Percentiles rank a stretch among this genome's conserved stretches.
Conservation (phyloP, 2,888 invertebrate species). For the Drosophila meridionalis region DNA sequence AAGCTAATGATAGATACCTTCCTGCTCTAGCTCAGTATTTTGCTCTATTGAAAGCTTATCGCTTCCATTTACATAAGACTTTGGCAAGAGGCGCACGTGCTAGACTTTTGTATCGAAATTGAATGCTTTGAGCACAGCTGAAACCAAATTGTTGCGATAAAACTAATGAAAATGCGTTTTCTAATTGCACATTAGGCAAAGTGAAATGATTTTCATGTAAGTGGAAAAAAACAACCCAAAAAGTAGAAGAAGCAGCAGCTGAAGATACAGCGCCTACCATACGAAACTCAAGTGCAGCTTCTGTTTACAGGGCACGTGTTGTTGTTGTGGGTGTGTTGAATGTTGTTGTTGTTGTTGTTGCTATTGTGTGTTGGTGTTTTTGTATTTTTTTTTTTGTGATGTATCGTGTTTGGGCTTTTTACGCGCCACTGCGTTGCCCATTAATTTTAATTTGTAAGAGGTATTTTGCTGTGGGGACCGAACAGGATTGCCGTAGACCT, state of each 20-base stretch:
- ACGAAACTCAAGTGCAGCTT: slow-evolving; percentile 80
- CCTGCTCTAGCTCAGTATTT: slow-evolving; percentile 4
- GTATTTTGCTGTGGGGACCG: slow-evolving; percentile 30
- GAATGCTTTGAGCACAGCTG: slow-evolving; percentile 45
- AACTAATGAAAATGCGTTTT: slow-evolving; percentile 82
- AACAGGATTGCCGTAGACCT: slow-evolving; percentile 10
- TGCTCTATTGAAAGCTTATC: slow-evolving; percentile 68
- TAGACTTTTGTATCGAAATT: slow-evolving; percentile 7
- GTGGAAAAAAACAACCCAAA: slow-evolving; percentile 42
- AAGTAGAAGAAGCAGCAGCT: slow-evolving; percentile 6
- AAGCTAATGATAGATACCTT: slow-evolving; percentile 46
- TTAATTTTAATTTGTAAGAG: slow-evolving; percentile 82
- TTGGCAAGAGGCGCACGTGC: slow-evolving; percentile 38
- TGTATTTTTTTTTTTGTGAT: slow-evolving; percentile 43
- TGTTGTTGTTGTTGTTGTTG: slow-evolving; percentile 28
- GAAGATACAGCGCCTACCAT: slow-evolving; percentile 4
- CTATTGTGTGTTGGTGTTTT: slow-evolving; percentile 8
- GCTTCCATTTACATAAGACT: slow-evolving; percentile 51
- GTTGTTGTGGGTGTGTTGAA: background rate
- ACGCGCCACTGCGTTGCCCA: slow-evolving; percentile 76
- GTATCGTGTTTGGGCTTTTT: slow-evolving; percentile 67
- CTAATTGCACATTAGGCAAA: slow-evolving; percentile 83
- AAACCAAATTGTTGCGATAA: slow-evolving; percentile 77
- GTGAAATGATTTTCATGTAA: slow-evolving; percentile 76
- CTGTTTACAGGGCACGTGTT: slow-evolving; percentile 63